Evolutionary conservation across 2,113 vertebrate species (phyloP), one percentile per base, ranked within the genome.

Genomic region (Sinocyclocheilus rhinocerous): DNA sequence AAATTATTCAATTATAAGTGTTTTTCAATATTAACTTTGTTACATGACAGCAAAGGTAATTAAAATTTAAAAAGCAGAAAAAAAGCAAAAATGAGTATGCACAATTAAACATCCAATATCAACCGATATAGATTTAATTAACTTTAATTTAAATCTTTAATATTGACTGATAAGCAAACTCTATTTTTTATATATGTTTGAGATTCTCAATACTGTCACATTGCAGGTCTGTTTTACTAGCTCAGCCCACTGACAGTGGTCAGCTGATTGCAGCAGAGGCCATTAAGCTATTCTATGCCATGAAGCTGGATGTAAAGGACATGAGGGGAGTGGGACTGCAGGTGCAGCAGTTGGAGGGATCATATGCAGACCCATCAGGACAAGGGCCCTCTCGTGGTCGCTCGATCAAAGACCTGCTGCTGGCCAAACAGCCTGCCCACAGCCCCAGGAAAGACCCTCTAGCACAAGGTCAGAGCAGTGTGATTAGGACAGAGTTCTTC

Each of bases 311-410:
- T 87, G 97, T 97, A 87, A 93, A 95, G 0, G 98, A 99, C 89
- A 94, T 99, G 94, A 95, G 98, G 93, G 98, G 98, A 89, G 94
- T 99, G 87, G 98, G 98, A 85, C 96, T 99, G 92, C 97, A 97
- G 76, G 95, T 99, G 77, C 97, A 98, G 81, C 96, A 97, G 72
- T 93, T 99, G 80, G 94, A 97, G 87, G 94, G 83, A 89, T 91
- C 86, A 90, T 85, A 90, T 91, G 63, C 91, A 84, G 59, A 94
- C 11, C 79, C 90, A 73, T 76, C 89, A 4, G 91, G 89, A 84
- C 84, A 39, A 73, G 87, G 91, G 3, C 1, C 91, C 3, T 65
- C 91, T 8, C 93, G 92, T 1, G 91, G 94, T 0, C 95, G 95
- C 89, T 97, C 97, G 76, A 95, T 99, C 90, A 95, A 94, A 84